Evolutionary conservation across 2,888 invertebrate genomes (phyloP), one percentile per base, ranked within the genome.

Genomic region (Scaptomyza tumidula): DNA sequence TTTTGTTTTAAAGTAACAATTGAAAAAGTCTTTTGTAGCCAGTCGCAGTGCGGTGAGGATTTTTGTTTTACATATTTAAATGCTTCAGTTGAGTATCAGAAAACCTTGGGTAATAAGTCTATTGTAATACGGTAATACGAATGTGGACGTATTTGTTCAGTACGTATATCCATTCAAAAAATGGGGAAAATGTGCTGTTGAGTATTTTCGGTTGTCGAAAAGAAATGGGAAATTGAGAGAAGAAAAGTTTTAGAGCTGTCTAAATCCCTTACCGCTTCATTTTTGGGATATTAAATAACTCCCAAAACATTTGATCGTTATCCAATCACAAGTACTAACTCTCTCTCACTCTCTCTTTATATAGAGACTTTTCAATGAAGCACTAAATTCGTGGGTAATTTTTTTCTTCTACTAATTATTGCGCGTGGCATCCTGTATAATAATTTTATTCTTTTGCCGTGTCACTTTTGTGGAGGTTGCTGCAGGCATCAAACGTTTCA

Each of bases 401-500:
- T 41, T 31, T 1, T 24, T 6, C 9, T 48, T 48, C 29, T 13
- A 13, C 33, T 84, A 92, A 67, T 91, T 91, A 50, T 90, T 91
- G 41, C 92, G 86, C 35, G 91, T 90, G 11, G 92, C 90, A 74
- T 92, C 91, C 67, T 95, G 94, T 82, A 97, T 96, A 67, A 97
- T 95, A 13, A 97, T 93, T 90, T 97, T 97, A 91, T 97, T 97
- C 90, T 95, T 95, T 90, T 96, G 95, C 71, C 96, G 94, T 0
- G 96, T 97, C 35, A 97, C 96, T 92, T 95, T 96, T 1, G 97
- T 96, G 33, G 94, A 95, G 0, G 95, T 94, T 43, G 94, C 93
- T 31, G 94, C 93, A 0, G 94, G 94, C 35, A 95, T 93, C 49
- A 96, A 91, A 86, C 95, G 95, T 64, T 95, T 94, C 46, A 95